Base-by-base conservation (phyloP, 2,797 vertebrate species). In the Dendrocincla tyrannina region DNA sequence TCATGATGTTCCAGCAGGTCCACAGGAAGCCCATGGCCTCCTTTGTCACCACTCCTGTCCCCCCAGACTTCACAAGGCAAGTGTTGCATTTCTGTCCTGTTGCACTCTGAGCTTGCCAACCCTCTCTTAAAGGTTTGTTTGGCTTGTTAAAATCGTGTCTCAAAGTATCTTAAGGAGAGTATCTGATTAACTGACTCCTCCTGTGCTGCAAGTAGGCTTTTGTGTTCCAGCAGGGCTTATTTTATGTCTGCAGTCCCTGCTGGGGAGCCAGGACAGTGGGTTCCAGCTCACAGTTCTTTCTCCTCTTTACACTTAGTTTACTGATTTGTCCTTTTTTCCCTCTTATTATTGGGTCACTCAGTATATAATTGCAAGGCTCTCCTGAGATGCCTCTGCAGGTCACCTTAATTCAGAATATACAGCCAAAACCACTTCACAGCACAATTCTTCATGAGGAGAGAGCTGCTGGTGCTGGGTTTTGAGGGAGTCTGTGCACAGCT, bases 1-100 rank as follows among this genome's bases (percentile, higher is more conserved):
- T 99, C 93, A 99, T 99, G 98, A 99, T 99, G 99, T 99, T 99
- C 97, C 99, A 99, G 98, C 99, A 99, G 98, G 99, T 99, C 85
- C 99, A 99, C 94, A 97, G 99, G 67, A 99, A 99, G 64, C 99
- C 99, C 88, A 99, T 99, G 99, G 99, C 99, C 93, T 99, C 99
- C 0, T 99, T 99, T 81, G 99, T 99, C 96, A 99, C 99, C 81
- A 99, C 99, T 32, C 99, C 99, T 17, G 99, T 99, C 28, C 99
- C 99, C 22, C 99, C 99, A 17, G 99, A 99, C 97, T 99, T 99
- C 97, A 99, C 99, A 87, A 99, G 99, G 99, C 99, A 96, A 67
- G 15, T 3, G 2, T 3, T 81, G 27, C 13, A 3, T 49, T 88
- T 66, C 28, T 64, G 35, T 56, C 85, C 39, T 56, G 17, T 63